Conservation (phyloP, 2,888 invertebrate species). For the Sabatieria punctata region DNA sequence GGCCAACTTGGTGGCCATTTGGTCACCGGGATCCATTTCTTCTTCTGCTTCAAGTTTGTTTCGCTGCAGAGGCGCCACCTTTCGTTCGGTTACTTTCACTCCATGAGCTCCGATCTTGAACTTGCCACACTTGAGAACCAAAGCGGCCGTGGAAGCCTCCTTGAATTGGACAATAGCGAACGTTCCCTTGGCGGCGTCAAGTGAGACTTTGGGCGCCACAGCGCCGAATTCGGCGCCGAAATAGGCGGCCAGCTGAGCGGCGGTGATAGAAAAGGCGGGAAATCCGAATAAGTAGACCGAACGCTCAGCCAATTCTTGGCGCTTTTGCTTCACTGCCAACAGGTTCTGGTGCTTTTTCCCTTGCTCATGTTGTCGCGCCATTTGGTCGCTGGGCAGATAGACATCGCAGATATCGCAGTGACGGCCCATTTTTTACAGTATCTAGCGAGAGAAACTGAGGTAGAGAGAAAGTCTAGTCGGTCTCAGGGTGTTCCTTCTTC, state of each 20-base stretch:
- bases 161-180: too few species aligned
- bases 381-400: not conserved
- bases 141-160: too few species aligned
- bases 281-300: not conserved
- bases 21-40: too few species aligned
- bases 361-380: not conserved
- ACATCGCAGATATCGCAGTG: not conserved
- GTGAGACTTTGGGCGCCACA: not conserved
- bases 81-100: too few species aligned
- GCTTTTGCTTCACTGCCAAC: not conserved
- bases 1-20: too few species aligned
- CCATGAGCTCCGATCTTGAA: too few species aligned
- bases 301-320: not conserved
- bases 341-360: not conserved
- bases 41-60: too few species aligned
- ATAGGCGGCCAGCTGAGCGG: not conserved
- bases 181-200: too few species aligned
- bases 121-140: too few species aligned
- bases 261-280: not conserved
- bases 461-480: not conserved
- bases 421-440: not conserved
- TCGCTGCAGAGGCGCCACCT: too few species aligned
- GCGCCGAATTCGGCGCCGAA: not conserved
- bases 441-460: not conserved
- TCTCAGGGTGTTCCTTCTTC: too few species aligned